These are phyloP conservation scores for Molossus molossus DNA, from an alignment of 2,797 vertebrate species.

Conservation along the genomic window DNA sequence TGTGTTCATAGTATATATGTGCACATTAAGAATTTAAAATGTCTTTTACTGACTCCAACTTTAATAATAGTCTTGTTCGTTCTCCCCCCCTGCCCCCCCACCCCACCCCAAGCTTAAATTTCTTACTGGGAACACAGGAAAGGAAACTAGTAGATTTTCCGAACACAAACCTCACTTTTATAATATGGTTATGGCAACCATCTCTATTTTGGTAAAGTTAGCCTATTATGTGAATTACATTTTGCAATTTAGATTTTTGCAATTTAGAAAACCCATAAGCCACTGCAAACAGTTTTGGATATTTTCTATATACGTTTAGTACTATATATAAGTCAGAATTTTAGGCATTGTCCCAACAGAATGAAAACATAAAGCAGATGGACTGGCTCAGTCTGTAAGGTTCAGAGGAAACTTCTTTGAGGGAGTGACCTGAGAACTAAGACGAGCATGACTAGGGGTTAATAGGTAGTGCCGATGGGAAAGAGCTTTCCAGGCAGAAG, in stretches of 20 bases:
- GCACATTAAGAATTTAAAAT: constrained; percentile 9
- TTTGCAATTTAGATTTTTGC: constrained; percentile 66
- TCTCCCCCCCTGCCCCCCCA: background rate
- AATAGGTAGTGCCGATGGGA: background rate
- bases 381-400: background rate
- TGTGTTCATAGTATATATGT: background rate
- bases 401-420: background rate
- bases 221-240: constrained; percentile 71
- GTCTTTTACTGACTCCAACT: constrained; percentile 42
- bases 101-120: constrained; percentile 66
- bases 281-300: constrained; percentile 25
- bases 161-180: constrained; percentile 75
- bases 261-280: constrained; percentile 64
- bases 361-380: background rate
- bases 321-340: constrained; percentile 4
- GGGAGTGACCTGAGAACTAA: background rate
- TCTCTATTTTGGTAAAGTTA: constrained; percentile 82
- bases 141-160: constrained; percentile 83
- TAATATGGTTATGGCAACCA: constrained; percentile 79
- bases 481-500: constrained; percentile 21
- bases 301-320: constrained; percentile 42
- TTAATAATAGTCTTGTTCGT: constrained; percentile 1
- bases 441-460: background rate
- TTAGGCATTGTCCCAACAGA: background rate
- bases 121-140: constrained; percentile 76